A percentile compares a stretch with the other conserved stretches of the same genome.
These are phyloP conservation scores for Laspeyria flexula DNA, from an alignment of 2,888 invertebrate species.

Conservation along the genomic window DNA sequence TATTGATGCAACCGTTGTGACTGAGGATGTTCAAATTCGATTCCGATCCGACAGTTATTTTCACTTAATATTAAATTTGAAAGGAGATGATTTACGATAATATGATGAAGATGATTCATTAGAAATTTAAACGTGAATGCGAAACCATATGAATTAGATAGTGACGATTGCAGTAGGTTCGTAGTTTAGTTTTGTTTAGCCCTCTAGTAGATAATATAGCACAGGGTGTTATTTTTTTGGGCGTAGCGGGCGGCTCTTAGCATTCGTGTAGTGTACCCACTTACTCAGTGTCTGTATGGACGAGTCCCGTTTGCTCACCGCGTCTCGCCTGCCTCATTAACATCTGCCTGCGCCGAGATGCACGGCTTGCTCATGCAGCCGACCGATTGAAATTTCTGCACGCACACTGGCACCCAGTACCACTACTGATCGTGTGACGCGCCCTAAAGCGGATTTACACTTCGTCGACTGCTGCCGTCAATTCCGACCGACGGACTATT, in stretches of 20 bases:
- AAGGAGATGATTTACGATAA: not conserved
- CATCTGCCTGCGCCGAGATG: slow-evolving; percentile 69
- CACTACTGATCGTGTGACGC: slow-evolving; percentile 55
- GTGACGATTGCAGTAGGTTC: no score
- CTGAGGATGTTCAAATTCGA: not conserved
- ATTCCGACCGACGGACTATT: slow-evolving; percentile 32
- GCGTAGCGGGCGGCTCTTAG: slow-evolving; percentile 20
- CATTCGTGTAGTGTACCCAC: slow-evolving; percentile 42
- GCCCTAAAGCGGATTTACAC: slow-evolving; percentile 70
- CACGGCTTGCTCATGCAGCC: slow-evolving; percentile 52
- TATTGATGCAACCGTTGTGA: not conserved
- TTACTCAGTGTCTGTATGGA: slow-evolving; percentile 36
- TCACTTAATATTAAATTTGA: not conserved
- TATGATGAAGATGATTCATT: no score
- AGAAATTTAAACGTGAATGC: not conserved
- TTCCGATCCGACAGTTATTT: not conserved
- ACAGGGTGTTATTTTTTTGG: slow-evolving; percentile 22
- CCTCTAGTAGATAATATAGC: not conserved
- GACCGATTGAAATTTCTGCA: slow-evolving; percentile 69
- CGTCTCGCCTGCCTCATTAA: slow-evolving; percentile 64
- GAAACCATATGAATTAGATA: not conserved
- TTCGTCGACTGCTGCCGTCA: slow-evolving; percentile 45
- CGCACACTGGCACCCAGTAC: slow-evolving; percentile 63
- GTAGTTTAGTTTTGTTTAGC: not conserved
- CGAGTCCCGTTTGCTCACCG: slow-evolving; percentile 49